A percentile compares a stretch with the other conserved stretches of the same genome.
Evolutionary conservation across 1,140 invertebrate species (phyloP).

Genomic region (Oncopeltus fasciatus): DNA sequence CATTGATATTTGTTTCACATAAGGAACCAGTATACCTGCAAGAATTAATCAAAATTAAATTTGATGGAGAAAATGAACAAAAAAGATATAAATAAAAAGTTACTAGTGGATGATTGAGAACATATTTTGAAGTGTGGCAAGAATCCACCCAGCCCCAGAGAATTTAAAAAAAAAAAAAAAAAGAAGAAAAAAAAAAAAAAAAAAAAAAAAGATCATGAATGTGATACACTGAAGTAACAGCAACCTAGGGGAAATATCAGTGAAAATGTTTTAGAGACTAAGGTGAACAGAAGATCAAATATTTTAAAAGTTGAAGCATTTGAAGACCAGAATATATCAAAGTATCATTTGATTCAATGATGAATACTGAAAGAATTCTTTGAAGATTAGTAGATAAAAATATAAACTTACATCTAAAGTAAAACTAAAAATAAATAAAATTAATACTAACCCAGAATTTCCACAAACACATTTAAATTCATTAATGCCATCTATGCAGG

Average conservation of each 20-base stretch:
- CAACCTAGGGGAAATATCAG: too few relatives aligned
- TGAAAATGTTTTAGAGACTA: too few relatives aligned
- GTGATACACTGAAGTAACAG: too few relatives aligned
- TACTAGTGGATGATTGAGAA: too few relatives aligned
- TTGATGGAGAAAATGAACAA: too few relatives aligned
- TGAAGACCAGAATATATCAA: background rate
- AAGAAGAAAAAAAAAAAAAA: background rate
- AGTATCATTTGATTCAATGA: background rate
- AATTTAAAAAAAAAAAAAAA: slow-evolving; percentile 3
- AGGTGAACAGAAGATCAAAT: too few relatives aligned
- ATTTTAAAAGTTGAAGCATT: too few relatives aligned
- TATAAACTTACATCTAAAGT: background rate
- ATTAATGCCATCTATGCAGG: slow-evolving; percentile 60
- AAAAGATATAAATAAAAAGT: too few relatives aligned
- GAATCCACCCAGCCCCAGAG: too few relatives aligned
- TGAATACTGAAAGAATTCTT: background rate
- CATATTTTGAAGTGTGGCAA: too few relatives aligned
- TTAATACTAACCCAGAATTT: slow-evolving; percentile 40
- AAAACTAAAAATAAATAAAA: background rate
- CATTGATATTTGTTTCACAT: slow-evolving; percentile 75
- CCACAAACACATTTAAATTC: slow-evolving; percentile 64
- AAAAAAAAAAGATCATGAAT: background rate
- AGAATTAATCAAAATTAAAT: too few relatives aligned
- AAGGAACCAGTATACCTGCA: slow-evolving; percentile 57
- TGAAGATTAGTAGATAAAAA: background rate